These are phyloP conservation scores for Notiomystis cincta DNA, from an alignment of 2,113 vertebrate genomes.

Conservation along the genomic window DNA sequence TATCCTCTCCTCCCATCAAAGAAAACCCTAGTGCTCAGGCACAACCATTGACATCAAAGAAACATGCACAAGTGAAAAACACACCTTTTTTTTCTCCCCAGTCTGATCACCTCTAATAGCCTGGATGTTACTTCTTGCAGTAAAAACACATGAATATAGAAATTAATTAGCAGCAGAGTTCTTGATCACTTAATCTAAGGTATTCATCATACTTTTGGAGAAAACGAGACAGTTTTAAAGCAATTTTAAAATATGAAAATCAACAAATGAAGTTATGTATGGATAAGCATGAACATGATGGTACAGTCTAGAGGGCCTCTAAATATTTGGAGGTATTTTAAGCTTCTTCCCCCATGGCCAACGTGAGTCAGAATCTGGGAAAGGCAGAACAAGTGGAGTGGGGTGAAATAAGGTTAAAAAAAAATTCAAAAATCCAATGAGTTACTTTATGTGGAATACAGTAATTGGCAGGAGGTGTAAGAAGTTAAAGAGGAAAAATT, in stretches of 20 bases:
- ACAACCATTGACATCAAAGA: background rate
- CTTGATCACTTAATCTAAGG: background rate
- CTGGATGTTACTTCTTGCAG: background rate
- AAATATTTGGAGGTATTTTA: background rate
- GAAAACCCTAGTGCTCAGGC: background rate
- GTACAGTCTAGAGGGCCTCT: background rate
- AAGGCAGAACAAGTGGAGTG: background rate
- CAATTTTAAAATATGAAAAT: background rate
- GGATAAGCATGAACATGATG: background rate
- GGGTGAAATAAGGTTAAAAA: background rate
- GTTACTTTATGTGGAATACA: background rate
- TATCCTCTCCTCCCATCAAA: background rate
- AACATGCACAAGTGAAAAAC: background rate
- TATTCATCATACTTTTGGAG: background rate
- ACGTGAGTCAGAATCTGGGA: background rate
- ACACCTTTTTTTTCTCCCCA: accelerated
- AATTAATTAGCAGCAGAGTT: background rate
- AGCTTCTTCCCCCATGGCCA: background rate
- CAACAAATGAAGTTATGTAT: background rate
- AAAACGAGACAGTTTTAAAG: background rate
- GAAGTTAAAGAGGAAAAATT: background rate
- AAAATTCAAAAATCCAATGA: background rate
- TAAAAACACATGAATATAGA: background rate
- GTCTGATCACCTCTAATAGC: background rate
- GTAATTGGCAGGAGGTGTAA: background rate